phyloP scores from a whole-genome alignment of 2,888 invertebrate genomes.

The Cotesia congregata region DNA sequence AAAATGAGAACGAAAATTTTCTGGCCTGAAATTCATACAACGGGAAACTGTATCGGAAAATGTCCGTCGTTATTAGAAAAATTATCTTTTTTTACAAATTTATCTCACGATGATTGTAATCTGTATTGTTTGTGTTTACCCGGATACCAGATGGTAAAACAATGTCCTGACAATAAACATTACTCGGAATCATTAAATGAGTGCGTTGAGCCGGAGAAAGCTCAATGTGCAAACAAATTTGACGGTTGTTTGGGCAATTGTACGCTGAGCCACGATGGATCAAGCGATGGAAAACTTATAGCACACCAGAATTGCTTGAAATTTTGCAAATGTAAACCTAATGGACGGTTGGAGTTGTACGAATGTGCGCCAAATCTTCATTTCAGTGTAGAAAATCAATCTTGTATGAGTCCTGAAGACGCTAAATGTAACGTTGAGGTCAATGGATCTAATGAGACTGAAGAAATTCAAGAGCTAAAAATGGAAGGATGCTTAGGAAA shows the following conservation, averaged over 20 bases:
- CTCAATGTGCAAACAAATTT: neutral
- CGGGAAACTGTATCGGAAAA: neutral
- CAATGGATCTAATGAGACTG: neutral
- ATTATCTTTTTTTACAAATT: neutral
- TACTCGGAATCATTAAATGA: neutral
- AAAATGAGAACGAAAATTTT: neutral
- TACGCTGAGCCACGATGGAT: neutral
- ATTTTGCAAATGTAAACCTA: neutral
- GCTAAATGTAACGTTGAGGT: neutral
- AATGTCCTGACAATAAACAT: neutral
- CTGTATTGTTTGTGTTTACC: neutral
- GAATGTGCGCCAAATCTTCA: neutral
- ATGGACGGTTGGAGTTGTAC: neutral
- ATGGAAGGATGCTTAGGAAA: neutral
- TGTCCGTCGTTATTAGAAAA: neutral
- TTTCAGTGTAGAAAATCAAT: neutral
- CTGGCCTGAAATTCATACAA: neutral
- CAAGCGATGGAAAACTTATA: neutral
- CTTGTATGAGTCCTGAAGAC: neutral
- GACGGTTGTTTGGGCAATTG: neutral
- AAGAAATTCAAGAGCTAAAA: neutral
- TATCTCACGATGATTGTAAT: neutral
- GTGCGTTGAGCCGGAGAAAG: neutral
- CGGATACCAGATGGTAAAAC: neutral
- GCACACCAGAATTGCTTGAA: neutral